These are phyloP conservation scores for Agapostemon virescens DNA, from an alignment of 2,888 invertebrate species.

Conservation along the genomic window DNA sequence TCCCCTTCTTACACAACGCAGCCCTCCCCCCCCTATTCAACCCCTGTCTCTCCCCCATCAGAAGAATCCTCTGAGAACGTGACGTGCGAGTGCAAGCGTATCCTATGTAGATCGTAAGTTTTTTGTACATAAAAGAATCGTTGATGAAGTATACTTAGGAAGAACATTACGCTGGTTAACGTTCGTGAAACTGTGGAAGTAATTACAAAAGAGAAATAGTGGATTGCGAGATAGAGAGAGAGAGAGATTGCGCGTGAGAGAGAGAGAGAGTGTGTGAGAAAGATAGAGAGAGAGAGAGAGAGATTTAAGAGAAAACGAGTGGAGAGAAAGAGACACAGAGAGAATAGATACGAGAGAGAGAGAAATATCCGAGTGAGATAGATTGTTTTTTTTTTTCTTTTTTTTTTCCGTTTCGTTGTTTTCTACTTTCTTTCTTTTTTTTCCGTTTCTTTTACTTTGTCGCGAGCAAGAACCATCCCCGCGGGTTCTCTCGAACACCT, in stretches of 20 bases:
- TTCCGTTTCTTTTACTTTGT: too few species aligned
- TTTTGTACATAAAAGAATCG: conserved; percentile 74
- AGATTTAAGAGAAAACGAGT: conserved; percentile 23
- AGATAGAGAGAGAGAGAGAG: background rate
- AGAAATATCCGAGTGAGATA: background rate
- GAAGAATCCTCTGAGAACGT: conserved; percentile 68
- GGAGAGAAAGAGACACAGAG: conserved; percentile 12
- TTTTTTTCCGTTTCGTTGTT: too few species aligned
- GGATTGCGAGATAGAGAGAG: conserved; percentile 10
- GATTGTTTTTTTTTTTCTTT: background rate
- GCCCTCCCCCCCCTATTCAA: background rate
- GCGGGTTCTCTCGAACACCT: conserved; percentile 47
- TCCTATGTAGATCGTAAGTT: conserved; percentile 69
- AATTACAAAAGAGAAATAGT: conserved; percentile 36
- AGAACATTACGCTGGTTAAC: conserved; percentile 56
- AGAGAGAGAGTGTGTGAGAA: conserved; percentile 1
- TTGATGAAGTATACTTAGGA: conserved; percentile 59
- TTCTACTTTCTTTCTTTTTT: too few species aligned
- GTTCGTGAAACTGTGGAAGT: conserved; percentile 62
- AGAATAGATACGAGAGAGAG: conserved; percentile 12
- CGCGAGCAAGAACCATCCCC: background rate
- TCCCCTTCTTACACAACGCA: too few species aligned
- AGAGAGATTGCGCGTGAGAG: conserved; percentile 1
- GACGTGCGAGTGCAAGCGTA: conserved; percentile 70
- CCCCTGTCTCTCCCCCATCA: too few species aligned